These are phyloP conservation scores for Rafetus swinhoei DNA, from an alignment of 2,113 vertebrate genomes.

Conservation along the genomic window DNA sequence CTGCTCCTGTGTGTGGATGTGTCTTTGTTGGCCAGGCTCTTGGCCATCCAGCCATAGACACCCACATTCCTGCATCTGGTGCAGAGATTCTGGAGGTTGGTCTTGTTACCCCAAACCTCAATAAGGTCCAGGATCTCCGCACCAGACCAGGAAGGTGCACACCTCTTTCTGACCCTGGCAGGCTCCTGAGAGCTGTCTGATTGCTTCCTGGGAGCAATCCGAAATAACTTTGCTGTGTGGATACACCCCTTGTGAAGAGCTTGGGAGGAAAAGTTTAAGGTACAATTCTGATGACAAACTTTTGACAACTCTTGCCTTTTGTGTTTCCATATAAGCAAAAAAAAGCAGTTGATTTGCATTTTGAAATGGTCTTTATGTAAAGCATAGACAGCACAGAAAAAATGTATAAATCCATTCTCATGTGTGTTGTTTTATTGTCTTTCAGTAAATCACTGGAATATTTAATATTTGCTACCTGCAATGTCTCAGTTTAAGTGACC, in stretches of 20 bases:
- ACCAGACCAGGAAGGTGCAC: no score
- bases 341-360: not conserved
- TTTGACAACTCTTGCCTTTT: not conserved
- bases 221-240: no score
- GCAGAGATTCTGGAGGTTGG: no score
- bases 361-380: not conserved
- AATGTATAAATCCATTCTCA: slow-evolving; percentile 11
- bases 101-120: no score
- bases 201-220: no score
- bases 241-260: not conserved
- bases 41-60: no score
- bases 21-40: no score
- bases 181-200: no score
- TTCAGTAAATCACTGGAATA: not conserved
- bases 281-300: not conserved
- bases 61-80: no score
- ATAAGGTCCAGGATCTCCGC: no score
- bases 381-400: not conserved
- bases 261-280: not conserved
- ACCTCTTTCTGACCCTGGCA: no score
- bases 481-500: not conserved
- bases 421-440: not conserved
- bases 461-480: not conserved
- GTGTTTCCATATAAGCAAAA: not conserved
- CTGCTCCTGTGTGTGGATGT: no score